Evolutionary conservation across 2,797 vertebrate species (phyloP), one percentile per base, ranked within the genome.

Genomic region (Crenichthys baileyi): DNA sequence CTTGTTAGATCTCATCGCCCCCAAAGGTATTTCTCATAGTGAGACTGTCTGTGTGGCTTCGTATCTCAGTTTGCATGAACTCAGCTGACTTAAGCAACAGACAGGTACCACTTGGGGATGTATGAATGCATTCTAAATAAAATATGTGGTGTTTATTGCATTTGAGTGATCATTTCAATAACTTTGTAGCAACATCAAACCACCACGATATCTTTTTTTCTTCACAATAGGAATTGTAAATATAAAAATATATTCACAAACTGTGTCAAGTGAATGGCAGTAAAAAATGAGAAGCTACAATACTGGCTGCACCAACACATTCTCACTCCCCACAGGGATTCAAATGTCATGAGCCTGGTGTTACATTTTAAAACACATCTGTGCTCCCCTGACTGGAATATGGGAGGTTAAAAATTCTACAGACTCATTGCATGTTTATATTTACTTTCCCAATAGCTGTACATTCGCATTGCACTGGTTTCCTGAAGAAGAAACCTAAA

Each of bases 1-100:
- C 87, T 79, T 85, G 87, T 91, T 90, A 89, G 92, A 90, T 87
- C 87, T 80, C 81, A 92, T 91, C 75, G 68, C 36, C 90, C 88
- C 90, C 90, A 72, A 61, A 88, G 88, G 88, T 88, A 84, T 87
- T 87, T 83, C 65, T 51, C 74, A 22, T 63, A 51, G 51, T 36
- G 81, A 75, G 80, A 85, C 70, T 77, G 55, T 85, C 71, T 74
- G 82, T 80, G 60, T 74, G 74, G 68, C n/a, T 87, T 36, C 70
- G 48, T 79, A 61, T 88, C 81, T 79, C 56, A 61, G 76, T 61
- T 67, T 74, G 83, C 68, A 75, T 77, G 70, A 78, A 77, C 88
- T 86, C 83, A 20, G 78, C 90, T 87, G 79, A 78, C 70, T 82
- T 79, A 76, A 65, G 46, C n/a, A 70, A 71, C 65, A 79, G 79